Base-by-base conservation (phyloP, 1,140 invertebrate species). In the Littorina saxatilis region DNA sequence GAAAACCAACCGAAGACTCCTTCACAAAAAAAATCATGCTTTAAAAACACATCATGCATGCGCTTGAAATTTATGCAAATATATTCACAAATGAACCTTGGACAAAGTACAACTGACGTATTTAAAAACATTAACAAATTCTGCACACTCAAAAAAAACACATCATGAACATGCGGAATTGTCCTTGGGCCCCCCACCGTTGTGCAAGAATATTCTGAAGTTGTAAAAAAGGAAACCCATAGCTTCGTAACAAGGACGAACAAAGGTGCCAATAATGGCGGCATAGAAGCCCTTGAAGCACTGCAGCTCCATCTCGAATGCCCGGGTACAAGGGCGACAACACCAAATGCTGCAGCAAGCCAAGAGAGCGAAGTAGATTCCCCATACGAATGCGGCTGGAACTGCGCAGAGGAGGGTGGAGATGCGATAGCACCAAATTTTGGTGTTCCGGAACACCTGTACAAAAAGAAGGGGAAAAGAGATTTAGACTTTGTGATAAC, bases 261-360 rank as follows among this genome's bases (percentile, higher is more conserved):
- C 77, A 73, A 87, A 84, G 17, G 83, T 82, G 40, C 47, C 76
- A 23, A 87, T 70, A 47, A 84, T 32, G n/a, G 80, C 81, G n/a
- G 77, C 29, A 61, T 80, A 87, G 50, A 86, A 72, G 76, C 79
- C 66, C 20, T 79, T 50, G 29, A 82, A 32, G 73, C 83, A 87
- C 27, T 43, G 23, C 11, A 87, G 58, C 55, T 82, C 74, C 55
- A 87, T 87, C 29, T 79, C 82, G 39, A 70, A 85, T 13, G 81
- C 82, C 72, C 85, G 87, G 81, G 87, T 66, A 79, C 85, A 87
- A 1, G 88, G 88, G 15, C 80, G 79, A 39, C 86, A 88, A 39
- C 83, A 85, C 87, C 87, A 88, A 79, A 88, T 84, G 43, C 79
- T 84, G 79, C 87, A 88, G 87, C 87, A 89, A 2, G 87, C 80